Evolutionary conservation across 2,113 vertebrate species (phyloP).

Genomic region (Cairina moschata): DNA sequence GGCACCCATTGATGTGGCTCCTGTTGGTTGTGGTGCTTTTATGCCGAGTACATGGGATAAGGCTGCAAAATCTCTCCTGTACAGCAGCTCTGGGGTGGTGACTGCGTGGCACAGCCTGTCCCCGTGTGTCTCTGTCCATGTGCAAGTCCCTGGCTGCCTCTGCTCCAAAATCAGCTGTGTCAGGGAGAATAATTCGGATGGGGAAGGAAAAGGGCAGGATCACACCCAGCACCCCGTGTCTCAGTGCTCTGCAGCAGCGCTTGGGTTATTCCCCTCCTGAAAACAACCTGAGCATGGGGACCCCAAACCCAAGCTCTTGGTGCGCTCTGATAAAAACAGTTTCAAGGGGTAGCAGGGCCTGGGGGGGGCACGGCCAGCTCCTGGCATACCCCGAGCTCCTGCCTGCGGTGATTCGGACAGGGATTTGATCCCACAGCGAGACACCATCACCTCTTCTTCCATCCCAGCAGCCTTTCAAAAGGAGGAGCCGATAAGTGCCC

Average conservation of each 20-base stretch:
- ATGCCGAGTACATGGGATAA: rapidly evolving
- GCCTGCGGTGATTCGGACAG: rapidly evolving
- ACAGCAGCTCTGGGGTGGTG: background rate
- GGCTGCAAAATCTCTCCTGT: background rate
- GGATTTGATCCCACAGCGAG: background rate
- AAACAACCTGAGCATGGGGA: background rate
- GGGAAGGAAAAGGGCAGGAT: background rate
- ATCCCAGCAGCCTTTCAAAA: background rate
- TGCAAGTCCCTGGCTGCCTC: background rate
- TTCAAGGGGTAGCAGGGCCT: background rate
- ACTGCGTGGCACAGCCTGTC: background rate
- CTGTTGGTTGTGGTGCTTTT: background rate
- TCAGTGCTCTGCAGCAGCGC: background rate
- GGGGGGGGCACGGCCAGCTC: background rate
- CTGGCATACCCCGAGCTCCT: background rate
- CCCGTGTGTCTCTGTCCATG: background rate
- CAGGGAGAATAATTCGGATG: too few relatives aligned
- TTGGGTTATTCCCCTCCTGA: background rate
- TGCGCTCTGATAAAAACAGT: background rate
- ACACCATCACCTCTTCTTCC: background rate
- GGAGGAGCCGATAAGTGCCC: rapidly evolving
- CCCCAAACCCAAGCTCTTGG: background rate
- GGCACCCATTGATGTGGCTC: background rate
- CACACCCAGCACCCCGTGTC: background rate
- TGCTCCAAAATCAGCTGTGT: background rate